Conservation (phyloP, 1,140 invertebrate genomes). For the Drosophila biarmipes region DNA sequence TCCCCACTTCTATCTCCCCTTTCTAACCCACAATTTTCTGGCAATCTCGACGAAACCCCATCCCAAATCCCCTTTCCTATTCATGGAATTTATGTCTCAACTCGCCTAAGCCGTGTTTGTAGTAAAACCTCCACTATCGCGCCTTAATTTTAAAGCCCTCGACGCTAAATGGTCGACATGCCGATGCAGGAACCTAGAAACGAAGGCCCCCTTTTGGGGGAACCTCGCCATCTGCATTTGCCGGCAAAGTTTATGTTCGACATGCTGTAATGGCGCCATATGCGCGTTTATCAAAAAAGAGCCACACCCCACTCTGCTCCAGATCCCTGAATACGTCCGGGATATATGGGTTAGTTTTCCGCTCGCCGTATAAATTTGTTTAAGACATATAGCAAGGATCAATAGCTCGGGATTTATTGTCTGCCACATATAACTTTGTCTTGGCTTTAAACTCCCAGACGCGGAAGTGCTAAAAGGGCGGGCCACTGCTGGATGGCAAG, state of each 20-base stretch:
- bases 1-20: too few relatives aligned
- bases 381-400: slow-evolving; percentile 79
- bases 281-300: slow-evolving; percentile 70
- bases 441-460: slow-evolving; percentile 71
- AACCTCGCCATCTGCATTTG: slow-evolving; percentile 54
- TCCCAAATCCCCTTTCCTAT: neutral
- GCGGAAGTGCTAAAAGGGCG: slow-evolving; percentile 35
- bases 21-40: neutral
- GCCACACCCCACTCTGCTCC: slow-evolving; percentile 10
- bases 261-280: slow-evolving; percentile 77
- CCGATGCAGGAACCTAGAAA: neutral
- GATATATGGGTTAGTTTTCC: slow-evolving; percentile 69
- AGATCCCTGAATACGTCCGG: slow-evolving; percentile 41
- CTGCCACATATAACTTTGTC: slow-evolving; percentile 72
- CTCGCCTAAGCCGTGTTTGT: slow-evolving; percentile 51
- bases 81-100: slow-evolving; percentile 56
- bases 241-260: slow-evolving; percentile 76
- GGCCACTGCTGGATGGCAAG: slow-evolving; percentile 50
- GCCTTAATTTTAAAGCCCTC: slow-evolving; percentile 74
- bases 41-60: neutral
- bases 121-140: slow-evolving; percentile 62
- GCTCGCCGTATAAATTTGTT: slow-evolving; percentile 80
- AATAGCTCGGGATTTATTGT: slow-evolving; percentile 78
- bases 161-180: slow-evolving; percentile 43
- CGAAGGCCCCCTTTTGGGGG: slow-evolving; percentile 5